These are phyloP conservation scores for Rhimphoctona megacephalus DNA, from an alignment of 2,888 invertebrate genomes.

Conservation along the genomic window DNA sequence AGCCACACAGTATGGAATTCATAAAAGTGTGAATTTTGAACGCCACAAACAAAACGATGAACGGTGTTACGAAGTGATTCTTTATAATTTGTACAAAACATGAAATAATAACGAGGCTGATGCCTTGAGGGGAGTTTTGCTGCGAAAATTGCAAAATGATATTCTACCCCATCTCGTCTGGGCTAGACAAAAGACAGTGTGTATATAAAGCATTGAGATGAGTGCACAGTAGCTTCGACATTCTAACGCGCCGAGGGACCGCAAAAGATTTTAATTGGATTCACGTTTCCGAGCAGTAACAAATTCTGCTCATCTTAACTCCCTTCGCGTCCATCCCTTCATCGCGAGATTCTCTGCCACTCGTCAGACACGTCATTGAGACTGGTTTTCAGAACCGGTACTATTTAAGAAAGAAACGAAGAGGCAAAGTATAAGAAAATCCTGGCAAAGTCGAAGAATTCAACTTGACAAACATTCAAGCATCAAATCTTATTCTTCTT, in stretches of 20 bases:
- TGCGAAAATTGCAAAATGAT: conserved; percentile 40
- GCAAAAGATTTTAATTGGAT: conserved; percentile 65
- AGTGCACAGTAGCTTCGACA: conserved; percentile 35
- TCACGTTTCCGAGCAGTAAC: conserved; percentile 51
- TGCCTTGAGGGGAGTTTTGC: neutral
- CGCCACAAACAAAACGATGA: neutral
- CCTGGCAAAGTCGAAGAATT: neutral
- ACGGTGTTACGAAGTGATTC: conserved; percentile 8
- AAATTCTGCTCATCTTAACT: conserved; percentile 31
- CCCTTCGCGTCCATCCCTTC: conserved; percentile 26
- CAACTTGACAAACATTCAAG: neutral
- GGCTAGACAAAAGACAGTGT: conserved; percentile 30
- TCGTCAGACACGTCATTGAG: conserved; percentile 32
- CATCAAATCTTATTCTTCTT: conserved; percentile 16
- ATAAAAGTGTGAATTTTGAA: neutral
- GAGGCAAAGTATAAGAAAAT: neutral
- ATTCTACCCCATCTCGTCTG: conserved; percentile 23
- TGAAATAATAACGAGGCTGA: conserved; percentile 12
- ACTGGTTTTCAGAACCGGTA: neutral
- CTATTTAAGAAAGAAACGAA: neutral
- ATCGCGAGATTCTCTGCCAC: conserved; percentile 7
- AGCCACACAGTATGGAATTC: neutral
- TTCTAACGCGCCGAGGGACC: conserved; percentile 24
- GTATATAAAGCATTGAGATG: conserved; percentile 35
- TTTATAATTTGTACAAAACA: conserved; percentile 1